Evolutionary conservation across 2,797 vertebrate genomes (phyloP), one percentile per base, ranked within the genome.

Genomic region (Poeciliopsis paucimaculata): DNA sequence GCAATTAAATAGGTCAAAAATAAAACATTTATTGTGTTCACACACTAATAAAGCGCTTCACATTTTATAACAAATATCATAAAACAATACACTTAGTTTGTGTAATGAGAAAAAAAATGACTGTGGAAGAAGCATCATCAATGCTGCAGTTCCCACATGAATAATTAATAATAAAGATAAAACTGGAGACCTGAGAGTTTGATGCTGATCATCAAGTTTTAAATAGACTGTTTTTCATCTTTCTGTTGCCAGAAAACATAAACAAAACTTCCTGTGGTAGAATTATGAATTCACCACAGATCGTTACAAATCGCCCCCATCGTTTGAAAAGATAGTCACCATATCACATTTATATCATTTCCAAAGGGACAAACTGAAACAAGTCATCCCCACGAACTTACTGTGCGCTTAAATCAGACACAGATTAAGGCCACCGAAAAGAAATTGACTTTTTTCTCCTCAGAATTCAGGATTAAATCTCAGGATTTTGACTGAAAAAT

Each of bases 81-180:
- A 47, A 76, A 80, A 12, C 28, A 45, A 45, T 16, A 77, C 23
- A 36, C 13, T 60, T 20, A 75, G 28, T 75, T 36, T 64, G 43
- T 60, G 15, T 62, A 18, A 49, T 49, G 45, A 41, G 74, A 68
- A 77, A 20, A 51, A 8, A 7, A 49, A 47, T 23, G 41, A 39
- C 10, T 51, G 13, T 2, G 8, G 16, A 43, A 77, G 73, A 62
- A 64, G 1, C 2, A 57, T 68, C 1, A 15, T 20, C 3, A 66
- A 5, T 45, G 55, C 23, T 62, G 45, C 39, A 12, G 51, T 72
- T 78, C 18, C 68, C 41, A 80, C 41, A 57, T 1, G 47, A 78
- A 82, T 82, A 66, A 88, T 66, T 83, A 82, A 87, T 81, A 83
- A 87, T 86, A 34, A 78, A 55, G 41, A 79, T 75, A 41, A 64